A percentile compares a stretch with the other conserved stretches of the same genome.
phyloP scores from a whole-genome alignment of 2,797 vertebrate species.

The Odontamblyopus rebecca region DNA sequence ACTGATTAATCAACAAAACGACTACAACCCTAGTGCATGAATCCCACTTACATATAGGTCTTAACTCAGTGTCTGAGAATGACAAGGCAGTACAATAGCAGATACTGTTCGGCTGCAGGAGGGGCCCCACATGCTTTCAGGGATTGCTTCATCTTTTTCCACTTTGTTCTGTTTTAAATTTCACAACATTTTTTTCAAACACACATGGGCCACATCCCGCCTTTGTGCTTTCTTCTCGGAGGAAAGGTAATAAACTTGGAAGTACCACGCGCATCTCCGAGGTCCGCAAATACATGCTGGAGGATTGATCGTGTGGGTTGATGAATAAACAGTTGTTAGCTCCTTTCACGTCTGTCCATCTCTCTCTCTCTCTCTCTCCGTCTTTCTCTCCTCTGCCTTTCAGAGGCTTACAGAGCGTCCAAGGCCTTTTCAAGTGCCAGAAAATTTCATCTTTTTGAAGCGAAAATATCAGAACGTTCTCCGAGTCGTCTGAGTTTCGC shows the following conservation, averaged over 20 bases:
- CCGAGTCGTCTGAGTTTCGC: slow-evolving; percentile 52
- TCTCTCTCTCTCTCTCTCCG: slow-evolving; percentile 13
- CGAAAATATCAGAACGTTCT: slow-evolving; percentile 52
- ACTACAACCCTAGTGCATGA: too few species aligned
- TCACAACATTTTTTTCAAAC: slow-evolving; percentile 11
- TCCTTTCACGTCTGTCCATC: slow-evolving; percentile 43
- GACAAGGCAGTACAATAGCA: slow-evolving; percentile 29
- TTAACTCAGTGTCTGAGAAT: neutral
- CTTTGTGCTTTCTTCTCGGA: slow-evolving; percentile 40
- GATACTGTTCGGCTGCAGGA: slow-evolving; percentile 22
- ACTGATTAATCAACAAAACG: too few species aligned
- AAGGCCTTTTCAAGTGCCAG: slow-evolving; percentile 29
- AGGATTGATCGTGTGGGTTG: slow-evolving; percentile 61
- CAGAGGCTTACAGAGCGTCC: slow-evolving; percentile 37
- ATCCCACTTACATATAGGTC: neutral
- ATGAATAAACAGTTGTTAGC: slow-evolving; percentile 62
- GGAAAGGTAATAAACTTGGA: slow-evolving; percentile 56
- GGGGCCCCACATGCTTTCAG: slow-evolving; percentile 26
- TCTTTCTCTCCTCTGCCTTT: slow-evolving; percentile 30
- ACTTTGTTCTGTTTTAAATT: slow-evolving; percentile 34
- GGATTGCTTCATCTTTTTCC: slow-evolving; percentile 48
- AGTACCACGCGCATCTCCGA: slow-evolving; percentile 40
- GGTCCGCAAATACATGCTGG: slow-evolving; percentile 49
- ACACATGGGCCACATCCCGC: slow-evolving; percentile 35
- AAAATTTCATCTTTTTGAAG: slow-evolving; percentile 36